Evolutionary conservation across 2,888 invertebrate species (phyloP).

Genomic region (Campoplex nolae): DNA sequence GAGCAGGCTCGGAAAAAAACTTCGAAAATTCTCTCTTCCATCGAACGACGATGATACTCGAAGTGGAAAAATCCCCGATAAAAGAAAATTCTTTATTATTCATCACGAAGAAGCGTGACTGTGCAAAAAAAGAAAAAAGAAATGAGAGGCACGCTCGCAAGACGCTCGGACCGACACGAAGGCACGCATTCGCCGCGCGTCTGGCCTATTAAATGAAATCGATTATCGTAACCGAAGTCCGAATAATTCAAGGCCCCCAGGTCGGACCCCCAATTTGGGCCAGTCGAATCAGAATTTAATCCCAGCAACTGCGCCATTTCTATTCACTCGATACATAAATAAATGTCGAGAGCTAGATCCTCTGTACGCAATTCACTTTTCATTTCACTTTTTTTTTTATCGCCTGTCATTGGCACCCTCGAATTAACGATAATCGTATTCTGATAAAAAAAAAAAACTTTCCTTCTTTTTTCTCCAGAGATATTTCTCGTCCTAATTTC

Average conservation of each 20-base stretch:
- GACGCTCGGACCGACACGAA: background rate
- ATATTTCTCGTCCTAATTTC: conserved; percentile 12
- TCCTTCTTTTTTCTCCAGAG: background rate
- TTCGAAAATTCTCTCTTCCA: no score
- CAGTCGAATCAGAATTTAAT: conserved; percentile 29
- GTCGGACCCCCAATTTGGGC: conserved; percentile 50
- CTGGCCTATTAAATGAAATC: conserved; percentile 56
- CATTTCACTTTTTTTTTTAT: background rate
- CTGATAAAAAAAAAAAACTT: background rate
- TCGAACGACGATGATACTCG: no score
- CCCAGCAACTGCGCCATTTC: conserved; percentile 6
- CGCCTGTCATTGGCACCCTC: background rate
- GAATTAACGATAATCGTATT: background rate
- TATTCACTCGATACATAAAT: background rate
- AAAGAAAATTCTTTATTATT: background rate
- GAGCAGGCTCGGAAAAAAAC: no score
- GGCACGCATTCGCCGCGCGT: conserved; percentile 21
- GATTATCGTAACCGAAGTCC: conserved; percentile 60
- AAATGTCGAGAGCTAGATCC: conserved; percentile 18
- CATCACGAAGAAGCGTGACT: background rate
- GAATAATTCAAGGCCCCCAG: conserved; percentile 14
- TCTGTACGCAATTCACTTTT: background rate
- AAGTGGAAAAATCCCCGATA: background rate
- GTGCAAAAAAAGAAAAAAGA: background rate
- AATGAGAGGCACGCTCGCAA: background rate